phyloP scores from a whole-genome alignment of 2,888 invertebrate species.

The Drosophila sordidapex region DNA sequence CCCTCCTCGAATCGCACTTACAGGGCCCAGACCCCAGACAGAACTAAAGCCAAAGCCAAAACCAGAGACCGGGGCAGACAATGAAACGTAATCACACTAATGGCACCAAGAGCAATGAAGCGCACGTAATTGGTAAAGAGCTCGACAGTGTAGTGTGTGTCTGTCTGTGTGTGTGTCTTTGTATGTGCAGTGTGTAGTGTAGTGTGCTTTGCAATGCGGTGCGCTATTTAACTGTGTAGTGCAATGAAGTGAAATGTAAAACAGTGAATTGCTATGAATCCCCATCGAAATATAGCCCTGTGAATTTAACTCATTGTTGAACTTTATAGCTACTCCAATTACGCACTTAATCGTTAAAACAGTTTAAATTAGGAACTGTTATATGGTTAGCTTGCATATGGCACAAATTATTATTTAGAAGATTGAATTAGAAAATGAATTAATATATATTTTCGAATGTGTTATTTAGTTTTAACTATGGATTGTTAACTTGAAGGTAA shows the following conservation, averaged over 20 bases:
- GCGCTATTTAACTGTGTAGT: conserved; percentile 36
- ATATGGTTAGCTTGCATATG: not conserved
- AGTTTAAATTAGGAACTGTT: not conserved
- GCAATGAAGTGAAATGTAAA: conserved; percentile 63
- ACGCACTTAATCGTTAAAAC: conserved; percentile 5
- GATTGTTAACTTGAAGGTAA: not conserved
- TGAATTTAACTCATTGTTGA: conserved; percentile 21
- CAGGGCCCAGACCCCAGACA: conserved; percentile 26
- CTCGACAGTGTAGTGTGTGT: conserved; percentile 61
- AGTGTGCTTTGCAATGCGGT: conserved; percentile 44
- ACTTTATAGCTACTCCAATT: conserved; percentile 31
- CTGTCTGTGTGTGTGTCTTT: not conserved
- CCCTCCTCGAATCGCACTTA: conserved; percentile 26
- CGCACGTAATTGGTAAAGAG: conserved; percentile 81
- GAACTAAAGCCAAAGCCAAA: conserved; percentile 39
- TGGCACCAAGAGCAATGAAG: conserved; percentile 80
- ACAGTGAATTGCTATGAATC: conserved; percentile 59
- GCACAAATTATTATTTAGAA: not conserved
- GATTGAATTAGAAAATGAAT: not conserved
- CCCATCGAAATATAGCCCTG: conserved; percentile 22
- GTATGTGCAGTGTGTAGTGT: conserved; percentile 31
- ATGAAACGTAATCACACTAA: conserved; percentile 80
- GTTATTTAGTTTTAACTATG: not conserved
- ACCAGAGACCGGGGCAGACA: conserved; percentile 68
- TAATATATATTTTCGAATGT: not conserved